Evolutionary conservation across 2,888 invertebrate species (phyloP).

Genomic region (Osmoderma eremita): DNA sequence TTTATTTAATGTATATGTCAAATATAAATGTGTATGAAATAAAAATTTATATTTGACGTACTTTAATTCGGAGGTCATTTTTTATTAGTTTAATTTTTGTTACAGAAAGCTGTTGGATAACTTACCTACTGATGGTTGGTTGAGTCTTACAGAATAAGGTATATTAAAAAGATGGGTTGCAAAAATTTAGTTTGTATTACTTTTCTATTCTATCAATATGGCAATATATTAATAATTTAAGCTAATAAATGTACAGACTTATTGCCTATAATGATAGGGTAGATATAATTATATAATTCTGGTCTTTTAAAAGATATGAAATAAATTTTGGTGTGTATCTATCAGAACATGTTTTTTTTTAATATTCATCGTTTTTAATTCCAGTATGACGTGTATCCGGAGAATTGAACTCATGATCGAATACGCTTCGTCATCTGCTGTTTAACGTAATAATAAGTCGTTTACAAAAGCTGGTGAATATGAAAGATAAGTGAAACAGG

Average conservation of each 20-base stretch:
- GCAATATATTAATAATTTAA: conserved; percentile 20
- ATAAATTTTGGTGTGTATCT: conserved; percentile 30
- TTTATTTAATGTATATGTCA: conserved; percentile 42
- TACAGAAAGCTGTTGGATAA: conserved; percentile 50
- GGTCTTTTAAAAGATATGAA: conserved; percentile 12
- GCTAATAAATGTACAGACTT: background rate
- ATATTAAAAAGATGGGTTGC: conserved; percentile 46
- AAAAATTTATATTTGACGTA: conserved; percentile 45
- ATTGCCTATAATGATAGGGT: conserved; percentile 23
- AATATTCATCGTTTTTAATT: conserved; percentile 42
- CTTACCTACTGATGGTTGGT: conserved; percentile 46
- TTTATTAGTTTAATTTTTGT: conserved; percentile 50
- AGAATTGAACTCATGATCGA: conserved; percentile 34
- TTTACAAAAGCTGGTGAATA: conserved; percentile 27
- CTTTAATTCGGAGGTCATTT: conserved; percentile 26
- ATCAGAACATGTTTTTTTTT: conserved; percentile 21
- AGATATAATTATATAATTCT: conserved; percentile 20
- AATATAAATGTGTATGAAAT: conserved; percentile 41
- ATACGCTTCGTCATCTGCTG: conserved; percentile 32
- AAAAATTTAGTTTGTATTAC: conserved; percentile 32
- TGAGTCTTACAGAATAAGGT: conserved; percentile 50
- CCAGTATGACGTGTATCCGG: conserved; percentile 40
- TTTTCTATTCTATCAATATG: conserved; percentile 18
- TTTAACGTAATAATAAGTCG: conserved; percentile 27
- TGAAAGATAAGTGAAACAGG: conserved; percentile 44